Evolutionary conservation across 2,888 invertebrate species (phyloP).

Genomic region (Agrotis ipsilon): DNA sequence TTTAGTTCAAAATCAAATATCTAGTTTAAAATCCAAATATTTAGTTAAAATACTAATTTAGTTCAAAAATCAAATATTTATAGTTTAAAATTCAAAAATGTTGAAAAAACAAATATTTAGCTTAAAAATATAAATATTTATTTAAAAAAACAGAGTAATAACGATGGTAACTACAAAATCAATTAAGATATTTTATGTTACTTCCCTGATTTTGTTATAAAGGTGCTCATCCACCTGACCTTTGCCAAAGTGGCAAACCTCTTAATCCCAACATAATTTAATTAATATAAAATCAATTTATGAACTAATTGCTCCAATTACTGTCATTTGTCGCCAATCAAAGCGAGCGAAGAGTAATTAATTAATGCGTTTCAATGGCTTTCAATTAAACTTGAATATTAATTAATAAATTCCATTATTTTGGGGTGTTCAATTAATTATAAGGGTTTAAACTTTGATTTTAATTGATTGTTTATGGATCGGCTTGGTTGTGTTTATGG

Average conservation of each 20-base stretch:
- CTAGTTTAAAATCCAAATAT: too few relatives aligned
- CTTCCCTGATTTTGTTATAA: too few relatives aligned
- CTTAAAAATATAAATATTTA: too few relatives aligned
- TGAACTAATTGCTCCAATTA: constrained; percentile 45
- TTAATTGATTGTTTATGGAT: constrained; percentile 5
- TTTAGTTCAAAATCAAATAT: too few relatives aligned
- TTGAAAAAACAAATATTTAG: too few relatives aligned
- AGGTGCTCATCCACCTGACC: background rate
- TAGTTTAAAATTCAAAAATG: too few relatives aligned
- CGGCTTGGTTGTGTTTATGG: constrained; percentile 9
- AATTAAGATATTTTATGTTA: background rate
- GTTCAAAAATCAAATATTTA: too few relatives aligned
- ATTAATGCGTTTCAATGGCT: constrained; percentile 51
- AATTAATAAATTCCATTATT: constrained; percentile 57
- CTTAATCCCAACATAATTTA: background rate
- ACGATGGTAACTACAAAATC: background rate
- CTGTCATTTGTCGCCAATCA: constrained; percentile 52
- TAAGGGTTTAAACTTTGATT: constrained; percentile 27
- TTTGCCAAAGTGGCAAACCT: background rate
- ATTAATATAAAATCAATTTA: constrained; percentile 29
- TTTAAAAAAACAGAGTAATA: too few relatives aligned
- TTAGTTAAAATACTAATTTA: too few relatives aligned
- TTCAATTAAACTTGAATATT: constrained; percentile 52
- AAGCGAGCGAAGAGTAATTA: constrained; percentile 39
- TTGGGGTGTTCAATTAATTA: constrained; percentile 28